Conservation (phyloP, 1,140 invertebrate genomes). For the Achatina immaculata region DNA sequence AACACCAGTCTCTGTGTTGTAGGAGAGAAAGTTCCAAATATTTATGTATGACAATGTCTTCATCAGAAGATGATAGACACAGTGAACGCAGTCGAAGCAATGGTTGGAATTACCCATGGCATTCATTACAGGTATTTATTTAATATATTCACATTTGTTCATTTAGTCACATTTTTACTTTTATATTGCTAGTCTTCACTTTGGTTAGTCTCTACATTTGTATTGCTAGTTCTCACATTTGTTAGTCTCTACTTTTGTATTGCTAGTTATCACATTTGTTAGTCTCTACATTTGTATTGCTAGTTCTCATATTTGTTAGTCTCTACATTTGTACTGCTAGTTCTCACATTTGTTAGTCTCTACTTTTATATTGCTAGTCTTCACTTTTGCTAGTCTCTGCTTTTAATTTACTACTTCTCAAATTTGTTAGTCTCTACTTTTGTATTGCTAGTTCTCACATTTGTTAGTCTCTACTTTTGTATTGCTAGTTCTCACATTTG, state of each 20-base stretch:
- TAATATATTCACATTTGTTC: neutral
- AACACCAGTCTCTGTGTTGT: no score
- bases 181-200: neutral
- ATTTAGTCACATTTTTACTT: neutral
- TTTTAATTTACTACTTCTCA: no score
- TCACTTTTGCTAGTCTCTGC: no score
- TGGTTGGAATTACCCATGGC: slow-evolving; percentile 17
- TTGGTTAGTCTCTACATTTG: neutral
- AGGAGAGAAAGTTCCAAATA: no score
- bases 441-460: no score
- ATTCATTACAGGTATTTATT: slow-evolving; percentile 20
- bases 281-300: neutral
- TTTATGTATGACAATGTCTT: neutral
- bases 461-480: no score
- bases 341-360: no score
- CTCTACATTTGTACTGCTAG: neutral
- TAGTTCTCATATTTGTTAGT: neutral
- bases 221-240: neutral
- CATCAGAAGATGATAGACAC: neutral
- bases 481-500: no score
- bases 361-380: no score
- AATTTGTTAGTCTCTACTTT: no score
- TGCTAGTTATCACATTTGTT: neutral
- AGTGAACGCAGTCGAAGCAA: neutral
- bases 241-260: neutral